These are phyloP conservation scores for Myotis brandtii DNA, from an alignment of 2,113 vertebrate species.

Conservation along the genomic window DNA sequence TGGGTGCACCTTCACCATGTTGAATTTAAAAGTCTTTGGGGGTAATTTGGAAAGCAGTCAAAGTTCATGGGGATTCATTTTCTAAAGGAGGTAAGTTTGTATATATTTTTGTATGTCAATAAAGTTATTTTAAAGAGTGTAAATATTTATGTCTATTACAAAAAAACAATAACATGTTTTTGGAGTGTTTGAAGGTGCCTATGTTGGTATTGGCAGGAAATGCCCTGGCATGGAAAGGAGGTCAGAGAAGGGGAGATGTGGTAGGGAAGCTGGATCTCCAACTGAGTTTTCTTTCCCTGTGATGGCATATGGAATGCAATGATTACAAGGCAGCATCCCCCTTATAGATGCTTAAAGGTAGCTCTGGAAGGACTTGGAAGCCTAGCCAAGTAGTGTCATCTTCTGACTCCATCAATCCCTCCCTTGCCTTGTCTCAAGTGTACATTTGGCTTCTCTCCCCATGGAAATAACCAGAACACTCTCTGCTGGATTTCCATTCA, in stretches of 20 bases:
- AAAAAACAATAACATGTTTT: background rate
- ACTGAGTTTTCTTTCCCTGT: background rate
- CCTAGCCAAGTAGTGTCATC: background rate
- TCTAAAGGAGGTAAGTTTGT: background rate
- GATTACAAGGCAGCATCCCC: background rate
- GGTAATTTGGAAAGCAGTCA: background rate
- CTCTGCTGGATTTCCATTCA: background rate
- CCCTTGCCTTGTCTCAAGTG: background rate
- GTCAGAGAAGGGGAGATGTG: background rate
- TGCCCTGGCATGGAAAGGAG: background rate
- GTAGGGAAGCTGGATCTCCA: background rate
- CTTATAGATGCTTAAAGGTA: background rate
- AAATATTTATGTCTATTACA: background rate
- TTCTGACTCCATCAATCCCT: background rate
- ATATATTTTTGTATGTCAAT: background rate
- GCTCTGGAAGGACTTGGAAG: background rate
- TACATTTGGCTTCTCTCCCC: background rate
- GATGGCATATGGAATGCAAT: background rate
- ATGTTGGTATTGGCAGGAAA: background rate
- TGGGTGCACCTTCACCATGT: background rate
- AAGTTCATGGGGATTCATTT: constrained; percentile 14
- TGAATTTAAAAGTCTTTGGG: background rate
- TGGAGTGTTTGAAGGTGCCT: background rate
- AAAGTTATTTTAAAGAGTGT: background rate
- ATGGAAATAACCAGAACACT: background rate